Evolutionary conservation across 2,888 invertebrate species (phyloP).

Genomic region (Ennomos quercinarius): DNA sequence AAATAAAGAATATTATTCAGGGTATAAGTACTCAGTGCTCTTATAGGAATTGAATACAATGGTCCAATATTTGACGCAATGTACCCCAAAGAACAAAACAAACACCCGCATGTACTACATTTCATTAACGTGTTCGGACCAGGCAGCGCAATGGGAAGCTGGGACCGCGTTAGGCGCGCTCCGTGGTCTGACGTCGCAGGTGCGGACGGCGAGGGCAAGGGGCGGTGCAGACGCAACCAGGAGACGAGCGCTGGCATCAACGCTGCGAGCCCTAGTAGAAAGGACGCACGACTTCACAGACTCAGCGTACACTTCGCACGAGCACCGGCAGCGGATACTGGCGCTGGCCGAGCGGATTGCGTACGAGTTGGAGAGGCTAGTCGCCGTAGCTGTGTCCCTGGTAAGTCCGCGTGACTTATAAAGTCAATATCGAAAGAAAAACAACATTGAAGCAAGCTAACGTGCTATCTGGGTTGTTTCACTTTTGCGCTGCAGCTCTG

Average conservation of each 20-base stretch:
- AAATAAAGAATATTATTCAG: background rate
- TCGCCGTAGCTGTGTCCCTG: constrained; percentile 93
- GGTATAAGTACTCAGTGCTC: background rate
- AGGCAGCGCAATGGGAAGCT: constrained; percentile 83
- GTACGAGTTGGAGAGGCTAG: constrained; percentile 95
- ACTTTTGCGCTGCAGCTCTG: too few species aligned
- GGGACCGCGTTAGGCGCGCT: constrained; percentile 93
- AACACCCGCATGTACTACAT: too few species aligned
- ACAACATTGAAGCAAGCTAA: too few species aligned
- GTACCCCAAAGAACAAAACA: too few species aligned
- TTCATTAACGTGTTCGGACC: constrained; percentile 17
- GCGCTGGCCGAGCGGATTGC: constrained; percentile 95
- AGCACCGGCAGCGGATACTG: constrained; percentile 97
- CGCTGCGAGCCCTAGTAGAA: constrained; percentile 96
- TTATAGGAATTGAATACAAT: too few species aligned
- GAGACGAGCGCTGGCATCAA: constrained; percentile 93
- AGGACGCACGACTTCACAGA: constrained; percentile 99
- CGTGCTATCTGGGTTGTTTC: too few species aligned
- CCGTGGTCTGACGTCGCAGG: constrained; percentile 93
- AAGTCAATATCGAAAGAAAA: too few species aligned
- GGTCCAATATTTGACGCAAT: too few species aligned
- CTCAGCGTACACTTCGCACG: constrained; percentile 99
- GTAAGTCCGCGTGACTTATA: constrained; percentile 73
- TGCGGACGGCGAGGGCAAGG: constrained; percentile 91
- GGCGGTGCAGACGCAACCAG: constrained; percentile 88